Conservation (phyloP, 2,113 vertebrate genomes). For the Cinclus mexicanus region DNA sequence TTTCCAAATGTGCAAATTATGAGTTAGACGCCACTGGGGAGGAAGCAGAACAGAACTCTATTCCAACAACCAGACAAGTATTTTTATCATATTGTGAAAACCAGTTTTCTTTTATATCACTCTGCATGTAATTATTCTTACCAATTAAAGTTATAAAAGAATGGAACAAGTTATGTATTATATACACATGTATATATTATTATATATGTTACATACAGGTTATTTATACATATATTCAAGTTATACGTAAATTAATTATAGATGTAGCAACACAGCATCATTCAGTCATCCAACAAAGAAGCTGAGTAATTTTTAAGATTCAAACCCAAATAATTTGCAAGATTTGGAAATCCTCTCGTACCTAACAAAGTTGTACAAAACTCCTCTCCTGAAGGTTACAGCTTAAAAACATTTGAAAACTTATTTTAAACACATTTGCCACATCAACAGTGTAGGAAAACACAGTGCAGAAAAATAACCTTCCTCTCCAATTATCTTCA, state of each 20-base stretch:
- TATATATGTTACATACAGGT: background rate
- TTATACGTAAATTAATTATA: background rate
- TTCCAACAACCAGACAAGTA: background rate
- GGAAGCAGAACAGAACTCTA: background rate
- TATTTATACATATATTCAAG: background rate
- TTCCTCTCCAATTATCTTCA: background rate
- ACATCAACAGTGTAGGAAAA: background rate
- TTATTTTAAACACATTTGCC: background rate
- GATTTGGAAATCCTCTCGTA: background rate
- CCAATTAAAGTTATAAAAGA: background rate
- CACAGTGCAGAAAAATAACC: background rate
- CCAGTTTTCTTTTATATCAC: background rate
- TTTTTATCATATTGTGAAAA: background rate
- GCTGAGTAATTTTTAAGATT: background rate
- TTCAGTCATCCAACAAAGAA: background rate
- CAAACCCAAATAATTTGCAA: background rate
- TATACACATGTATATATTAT: background rate
- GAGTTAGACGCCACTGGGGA: background rate
- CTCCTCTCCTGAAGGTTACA: background rate
- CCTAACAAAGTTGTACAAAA: background rate
- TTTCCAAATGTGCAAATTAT: background rate
- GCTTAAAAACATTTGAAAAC: background rate
- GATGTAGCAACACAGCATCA: background rate
- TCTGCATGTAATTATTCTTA: background rate
- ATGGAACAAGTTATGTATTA: background rate